These are phyloP conservation scores for Tamandua tetradactyla DNA, from an alignment of 2,797 vertebrate genomes.

Conservation along the genomic window DNA sequence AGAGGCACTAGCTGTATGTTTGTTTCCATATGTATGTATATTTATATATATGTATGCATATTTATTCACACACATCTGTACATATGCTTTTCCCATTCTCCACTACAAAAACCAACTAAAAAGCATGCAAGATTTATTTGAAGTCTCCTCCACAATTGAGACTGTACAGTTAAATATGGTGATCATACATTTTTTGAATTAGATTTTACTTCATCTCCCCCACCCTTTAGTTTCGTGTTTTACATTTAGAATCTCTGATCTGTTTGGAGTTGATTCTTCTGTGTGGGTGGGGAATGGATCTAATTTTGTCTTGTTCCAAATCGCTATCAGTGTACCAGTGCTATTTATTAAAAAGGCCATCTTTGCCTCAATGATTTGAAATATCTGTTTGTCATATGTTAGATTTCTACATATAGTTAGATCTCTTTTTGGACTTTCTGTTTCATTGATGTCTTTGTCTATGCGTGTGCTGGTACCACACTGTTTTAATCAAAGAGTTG, in stretches of 20 bases:
- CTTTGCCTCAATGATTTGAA: background rate
- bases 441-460: background rate
- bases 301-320: too few relatives aligned
- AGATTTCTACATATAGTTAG: background rate
- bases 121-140: background rate
- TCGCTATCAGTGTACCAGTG: background rate
- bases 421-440: slow-evolving; percentile 1
- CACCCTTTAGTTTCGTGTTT: slow-evolving; percentile 16
- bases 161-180: background rate
- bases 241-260: slow-evolving; percentile 6
- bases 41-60: background rate
- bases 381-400: background rate
- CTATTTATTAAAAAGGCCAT: background rate
- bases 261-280: background rate
- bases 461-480: background rate
- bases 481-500: slow-evolving; percentile 15
- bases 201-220: background rate
- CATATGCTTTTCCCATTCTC: background rate
- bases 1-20: background rate
- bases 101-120: background rate
- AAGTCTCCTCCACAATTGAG: background rate
- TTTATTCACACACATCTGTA: background rate
- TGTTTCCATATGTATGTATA: background rate
- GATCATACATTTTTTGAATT: background rate
- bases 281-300: background rate